Base-by-base conservation (phyloP, 2,888 invertebrate genomes). In the Cantharis nigra region DNA sequence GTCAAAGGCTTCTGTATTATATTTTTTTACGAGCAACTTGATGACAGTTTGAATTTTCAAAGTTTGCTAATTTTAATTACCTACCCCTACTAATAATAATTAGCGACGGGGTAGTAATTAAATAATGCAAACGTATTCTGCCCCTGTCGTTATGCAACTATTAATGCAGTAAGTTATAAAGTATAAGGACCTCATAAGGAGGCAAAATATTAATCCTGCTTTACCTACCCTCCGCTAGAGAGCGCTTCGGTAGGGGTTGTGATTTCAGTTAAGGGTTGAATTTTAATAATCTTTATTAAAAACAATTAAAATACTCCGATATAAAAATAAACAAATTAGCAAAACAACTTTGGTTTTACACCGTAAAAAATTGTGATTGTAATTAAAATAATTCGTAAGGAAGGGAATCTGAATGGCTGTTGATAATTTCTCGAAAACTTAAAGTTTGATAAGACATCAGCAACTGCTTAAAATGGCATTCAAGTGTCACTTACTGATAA, bases 61-160 rank as follows among this genome's bases (percentile, higher is more conserved):
- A 49, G n/a, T n/a, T 49, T 4, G n/a, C n/a, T 33, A 33, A 13
- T n/a, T 33, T n/a, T n/a, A 33, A 26, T 26, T 26, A 26, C 26
- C 26, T 9, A 23, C 9, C 26, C 13, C 13, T 33, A 5, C 5
- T n/a, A 33, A 13, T 33, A 13, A 33, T 13, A 33, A 33, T n/a
- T 33, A n/a, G n/a, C 7, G 49, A 7, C n/a, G 49, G n/a, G n/a
- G n/a, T 7, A 49, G n/a, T n/a, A 49, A 49, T 49, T n/a, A 49
- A n/a, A n/a, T 49, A 33, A 33, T 49, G 7, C n/a, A n/a, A 49
- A 67, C 3, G n/a, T 23, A 67, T 16, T 1, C 10, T 33, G 65
- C 76, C 64, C 76, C 76, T 72, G 13, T 5, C 20, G 64, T 76
- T 76, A 76, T 76, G 76, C 76, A 76, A 76, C 76, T 72, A 26